Evolutionary conservation across 2,113 vertebrate genomes (phyloP).

Genomic region (Tautogolabrus adspersus): DNA sequence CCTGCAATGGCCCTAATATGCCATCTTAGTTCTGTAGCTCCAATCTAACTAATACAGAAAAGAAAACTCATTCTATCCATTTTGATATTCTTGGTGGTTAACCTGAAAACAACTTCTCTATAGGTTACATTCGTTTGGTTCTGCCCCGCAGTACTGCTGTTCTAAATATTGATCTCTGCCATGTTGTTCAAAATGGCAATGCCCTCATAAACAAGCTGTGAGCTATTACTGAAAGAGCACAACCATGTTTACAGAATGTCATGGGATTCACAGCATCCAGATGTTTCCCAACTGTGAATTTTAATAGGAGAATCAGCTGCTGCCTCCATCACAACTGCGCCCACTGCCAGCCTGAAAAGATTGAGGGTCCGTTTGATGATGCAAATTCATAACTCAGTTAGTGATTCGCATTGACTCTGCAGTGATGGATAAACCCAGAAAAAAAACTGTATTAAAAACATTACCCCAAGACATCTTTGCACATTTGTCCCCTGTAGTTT

Average conservation of each 20-base stretch:
- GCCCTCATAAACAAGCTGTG: constrained; percentile 32
- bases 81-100: too few species aligned
- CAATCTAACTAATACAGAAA: too few species aligned
- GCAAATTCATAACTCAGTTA: constrained; percentile 56
- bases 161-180: neutral
- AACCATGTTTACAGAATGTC: constrained; percentile 40
- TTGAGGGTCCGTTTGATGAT: constrained; percentile 40
- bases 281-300: constrained; percentile 59
- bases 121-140: too few species aligned
- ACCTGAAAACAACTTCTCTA: too few species aligned
- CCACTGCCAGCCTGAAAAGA: constrained; percentile 25
- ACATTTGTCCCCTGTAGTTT: constrained; percentile 50
- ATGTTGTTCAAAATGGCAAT: constrained; percentile 30
- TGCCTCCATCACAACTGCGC: constrained; percentile 24
- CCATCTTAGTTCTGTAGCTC: too few species aligned
- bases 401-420: constrained; percentile 63
- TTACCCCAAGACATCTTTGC: constrained; percentile 66
- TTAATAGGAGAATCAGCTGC: constrained; percentile 46
- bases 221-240: constrained; percentile 24
- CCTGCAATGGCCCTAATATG: too few species aligned
- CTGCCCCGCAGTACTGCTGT: too few species aligned
- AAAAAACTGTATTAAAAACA: constrained; percentile 51
- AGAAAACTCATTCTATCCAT: too few species aligned
- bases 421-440: constrained; percentile 55
- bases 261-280: constrained; percentile 37